Percentiles rank a stretch among this genome's conserved stretches.
Conservation (phyloP, 2,888 invertebrate genomes). For the Aspidiotus destructor region DNA sequence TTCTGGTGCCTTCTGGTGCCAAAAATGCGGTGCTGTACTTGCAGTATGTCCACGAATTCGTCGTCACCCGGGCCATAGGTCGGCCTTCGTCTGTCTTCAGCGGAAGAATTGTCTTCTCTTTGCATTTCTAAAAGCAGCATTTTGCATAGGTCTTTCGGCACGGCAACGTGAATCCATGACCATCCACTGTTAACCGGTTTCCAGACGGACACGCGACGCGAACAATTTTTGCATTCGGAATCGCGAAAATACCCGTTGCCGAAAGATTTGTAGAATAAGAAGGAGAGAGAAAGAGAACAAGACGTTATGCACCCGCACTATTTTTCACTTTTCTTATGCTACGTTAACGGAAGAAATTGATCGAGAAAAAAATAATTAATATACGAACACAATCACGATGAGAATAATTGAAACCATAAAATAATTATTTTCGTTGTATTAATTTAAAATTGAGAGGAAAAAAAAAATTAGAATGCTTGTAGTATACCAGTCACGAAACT, state of each 20-base stretch:
- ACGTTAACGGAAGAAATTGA: neutral
- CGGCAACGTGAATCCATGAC: slow-evolving; percentile 28
- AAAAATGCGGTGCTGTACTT: slow-evolving; percentile 27
- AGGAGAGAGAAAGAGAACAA: too few relatives aligned
- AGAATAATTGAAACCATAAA: too few relatives aligned
- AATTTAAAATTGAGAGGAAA: too few relatives aligned
- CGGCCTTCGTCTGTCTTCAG: slow-evolving; percentile 28
- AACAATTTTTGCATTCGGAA: slow-evolving; percentile 16
- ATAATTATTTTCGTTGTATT: too few relatives aligned
- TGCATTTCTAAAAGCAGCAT: slow-evolving; percentile 33
- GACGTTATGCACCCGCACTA: too few relatives aligned
- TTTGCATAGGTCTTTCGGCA: slow-evolving; percentile 20
- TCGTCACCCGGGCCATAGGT: slow-evolving; percentile 21
- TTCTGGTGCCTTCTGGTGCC: slow-evolving; percentile 17
- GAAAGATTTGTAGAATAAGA: too few relatives aligned
- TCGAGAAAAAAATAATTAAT: neutral
- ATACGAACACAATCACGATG: slow-evolving; percentile 7
- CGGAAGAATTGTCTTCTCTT: slow-evolving; percentile 30
- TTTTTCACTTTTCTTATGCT: too few relatives aligned
- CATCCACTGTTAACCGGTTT: slow-evolving; percentile 27
- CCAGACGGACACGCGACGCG: slow-evolving; percentile 14
- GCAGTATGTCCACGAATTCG: slow-evolving; percentile 27
- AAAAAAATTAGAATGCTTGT: too few relatives aligned
- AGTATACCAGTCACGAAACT: too few relatives aligned
- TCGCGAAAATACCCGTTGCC: neutral